phyloP scores from a whole-genome alignment of 2,113 vertebrate genomes.

The Diphyllodes magnificus region DNA sequence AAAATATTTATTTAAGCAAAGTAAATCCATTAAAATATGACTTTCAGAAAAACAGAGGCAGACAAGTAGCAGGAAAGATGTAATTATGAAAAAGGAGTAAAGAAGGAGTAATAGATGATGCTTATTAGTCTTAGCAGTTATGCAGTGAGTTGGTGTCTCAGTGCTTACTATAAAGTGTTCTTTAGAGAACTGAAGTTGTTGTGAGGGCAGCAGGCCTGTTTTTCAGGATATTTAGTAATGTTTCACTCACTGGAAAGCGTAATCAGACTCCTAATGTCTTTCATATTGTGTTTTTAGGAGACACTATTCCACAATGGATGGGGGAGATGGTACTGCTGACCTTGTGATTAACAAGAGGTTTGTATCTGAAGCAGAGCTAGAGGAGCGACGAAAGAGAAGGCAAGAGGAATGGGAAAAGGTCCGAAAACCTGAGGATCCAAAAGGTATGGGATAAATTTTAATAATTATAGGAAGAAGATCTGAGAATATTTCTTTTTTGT shows the following conservation, averaged over 20 bases:
- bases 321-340: constrained; percentile 75
- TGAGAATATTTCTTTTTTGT: background rate
- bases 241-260: background rate
- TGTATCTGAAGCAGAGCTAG: constrained; percentile 89
- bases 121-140: background rate
- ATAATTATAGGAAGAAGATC: background rate
- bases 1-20: background rate
- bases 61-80: background rate
- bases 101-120: background rate
- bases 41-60: background rate
- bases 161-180: background rate
- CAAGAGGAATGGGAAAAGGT: constrained; percentile 99
- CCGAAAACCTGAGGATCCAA: constrained; percentile 91
- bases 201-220: background rate
- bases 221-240: background rate
- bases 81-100: background rate
- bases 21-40: background rate
- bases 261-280: background rate
- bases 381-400: constrained; percentile 88
- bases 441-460: constrained; percentile 70
- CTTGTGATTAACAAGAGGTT: constrained; percentile 90
- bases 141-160: background rate
- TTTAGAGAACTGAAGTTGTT: background rate
- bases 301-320: constrained; percentile 72
- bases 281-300: background rate